These are phyloP conservation scores for Lottia scabra DNA, from an alignment of 2,888 invertebrate genomes.

Conservation along the genomic window DNA sequence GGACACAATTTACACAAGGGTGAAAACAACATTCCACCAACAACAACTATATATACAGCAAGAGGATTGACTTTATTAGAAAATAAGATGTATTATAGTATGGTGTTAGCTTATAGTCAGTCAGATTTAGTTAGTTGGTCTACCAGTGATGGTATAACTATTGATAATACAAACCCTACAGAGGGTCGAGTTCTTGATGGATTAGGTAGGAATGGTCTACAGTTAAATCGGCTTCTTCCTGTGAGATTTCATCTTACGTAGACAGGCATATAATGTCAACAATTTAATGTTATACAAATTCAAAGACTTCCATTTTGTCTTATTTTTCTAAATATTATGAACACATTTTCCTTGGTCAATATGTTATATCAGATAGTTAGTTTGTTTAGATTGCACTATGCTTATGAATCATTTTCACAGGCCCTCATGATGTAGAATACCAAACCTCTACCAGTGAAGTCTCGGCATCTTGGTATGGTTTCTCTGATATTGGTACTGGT, in stretches of 20 bases:
- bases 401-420: constrained; percentile 9
- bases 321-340: no score
- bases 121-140: constrained; percentile 12
- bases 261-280: no score
- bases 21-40: neutral
- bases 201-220: constrained; percentile 14
- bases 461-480: constrained; percentile 16
- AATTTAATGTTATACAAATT: no score
- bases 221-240: no score
- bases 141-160: constrained; percentile 19
- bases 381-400: no score
- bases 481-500: constrained; percentile 12
- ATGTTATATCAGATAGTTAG: no score
- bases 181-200: constrained; percentile 20
- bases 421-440: constrained; percentile 6
- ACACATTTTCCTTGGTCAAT: no score
- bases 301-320: no score
- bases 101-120: constrained; percentile 10
- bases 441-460: neutral
- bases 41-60: neutral
- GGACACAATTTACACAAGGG: constrained; percentile 13
- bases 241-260: no score
- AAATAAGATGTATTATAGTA: constrained; percentile 15
- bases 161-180: constrained; percentile 13
- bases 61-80: neutral